These are phyloP conservation scores for Philypnodon macrostomus DNA, from an alignment of 2,797 vertebrate genomes.

Conservation along the genomic window DNA sequence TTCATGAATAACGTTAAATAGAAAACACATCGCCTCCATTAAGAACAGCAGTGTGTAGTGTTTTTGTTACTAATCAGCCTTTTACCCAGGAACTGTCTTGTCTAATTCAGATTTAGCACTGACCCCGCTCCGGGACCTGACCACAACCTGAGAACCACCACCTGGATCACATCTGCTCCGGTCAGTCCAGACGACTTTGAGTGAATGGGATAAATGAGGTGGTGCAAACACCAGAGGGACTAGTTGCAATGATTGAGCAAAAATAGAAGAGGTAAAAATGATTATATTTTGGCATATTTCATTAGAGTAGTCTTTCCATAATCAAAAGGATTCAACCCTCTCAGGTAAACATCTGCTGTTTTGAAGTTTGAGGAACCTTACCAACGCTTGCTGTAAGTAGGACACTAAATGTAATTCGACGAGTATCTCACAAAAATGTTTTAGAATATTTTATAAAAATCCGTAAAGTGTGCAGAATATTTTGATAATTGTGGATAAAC, in stretches of 20 bases:
- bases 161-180: slow-evolving; percentile 1
- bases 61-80: slow-evolving; percentile 7
- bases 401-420: too few relatives aligned
- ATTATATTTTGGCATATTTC: background rate
- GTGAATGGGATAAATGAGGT: background rate
- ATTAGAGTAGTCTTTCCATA: too few relatives aligned
- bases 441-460: too few relatives aligned
- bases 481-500: too few relatives aligned
- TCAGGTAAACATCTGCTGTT: too few relatives aligned
- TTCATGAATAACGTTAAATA: slow-evolving; percentile 4
- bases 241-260: too few relatives aligned
- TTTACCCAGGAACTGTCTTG: slow-evolving; percentile 2
- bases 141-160: slow-evolving; percentile 2
- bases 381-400: too few relatives aligned
- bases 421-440: too few relatives aligned
- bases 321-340: too few relatives aligned
- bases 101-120: slow-evolving; percentile 10
- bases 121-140: background rate
- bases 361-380: too few relatives aligned
- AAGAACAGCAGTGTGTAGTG: background rate
- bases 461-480: too few relatives aligned
- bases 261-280: background rate
- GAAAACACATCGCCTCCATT: slow-evolving; percentile 7
- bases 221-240: slow-evolving; percentile 1
- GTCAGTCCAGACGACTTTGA: background rate